These are phyloP conservation scores for Prenolepis imparis DNA, from an alignment of 2,888 invertebrate species.

Conservation along the genomic window DNA sequence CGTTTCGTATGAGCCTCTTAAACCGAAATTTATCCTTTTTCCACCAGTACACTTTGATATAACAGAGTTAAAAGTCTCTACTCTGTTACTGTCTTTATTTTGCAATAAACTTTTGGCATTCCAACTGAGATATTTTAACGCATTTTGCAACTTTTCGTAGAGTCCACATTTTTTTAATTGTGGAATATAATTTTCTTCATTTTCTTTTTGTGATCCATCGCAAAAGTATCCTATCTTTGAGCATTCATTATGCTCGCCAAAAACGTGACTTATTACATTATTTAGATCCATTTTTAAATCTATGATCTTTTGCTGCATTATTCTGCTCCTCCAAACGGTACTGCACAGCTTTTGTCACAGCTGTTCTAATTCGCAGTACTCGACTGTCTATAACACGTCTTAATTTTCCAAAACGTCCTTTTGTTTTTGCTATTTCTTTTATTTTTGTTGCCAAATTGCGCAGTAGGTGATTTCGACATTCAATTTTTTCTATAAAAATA, in stretches of 20 bases:
- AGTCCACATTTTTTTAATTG: conserved; percentile 22
- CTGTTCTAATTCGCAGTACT: conserved; percentile 1
- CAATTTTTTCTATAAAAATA: conserved; percentile 2
- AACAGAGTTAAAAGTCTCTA: too few relatives aligned
- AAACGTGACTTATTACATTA: conserved; percentile 43
- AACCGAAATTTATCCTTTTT: not conserved
- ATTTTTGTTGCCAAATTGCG: too few relatives aligned
- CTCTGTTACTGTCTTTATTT: too few relatives aligned
- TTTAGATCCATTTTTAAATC: conserved; percentile 31
- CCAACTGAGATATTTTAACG: not conserved
- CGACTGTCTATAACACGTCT: not conserved
- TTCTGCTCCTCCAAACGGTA: not conserved
- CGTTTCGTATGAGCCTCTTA: not conserved
- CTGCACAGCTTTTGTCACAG: conserved; percentile 3
- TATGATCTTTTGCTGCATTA: conserved; percentile 9
- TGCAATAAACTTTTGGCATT: not conserved
- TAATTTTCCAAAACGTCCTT: conserved; percentile 4
- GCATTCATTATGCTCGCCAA: conserved; percentile 49
- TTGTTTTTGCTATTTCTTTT: not conserved
- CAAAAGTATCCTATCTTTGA: conserved; percentile 51
- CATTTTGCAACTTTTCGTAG: conserved; percentile 12
- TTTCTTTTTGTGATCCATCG: conserved; percentile 32
- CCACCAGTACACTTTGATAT: not conserved
- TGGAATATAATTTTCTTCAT: conserved; percentile 46
- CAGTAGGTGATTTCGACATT: not conserved